Percentiles rank a stretch among this genome's conserved stretches.
Evolutionary conservation across 2,888 invertebrate genomes (phyloP).

Genomic region (Magallana nippona): DNA sequence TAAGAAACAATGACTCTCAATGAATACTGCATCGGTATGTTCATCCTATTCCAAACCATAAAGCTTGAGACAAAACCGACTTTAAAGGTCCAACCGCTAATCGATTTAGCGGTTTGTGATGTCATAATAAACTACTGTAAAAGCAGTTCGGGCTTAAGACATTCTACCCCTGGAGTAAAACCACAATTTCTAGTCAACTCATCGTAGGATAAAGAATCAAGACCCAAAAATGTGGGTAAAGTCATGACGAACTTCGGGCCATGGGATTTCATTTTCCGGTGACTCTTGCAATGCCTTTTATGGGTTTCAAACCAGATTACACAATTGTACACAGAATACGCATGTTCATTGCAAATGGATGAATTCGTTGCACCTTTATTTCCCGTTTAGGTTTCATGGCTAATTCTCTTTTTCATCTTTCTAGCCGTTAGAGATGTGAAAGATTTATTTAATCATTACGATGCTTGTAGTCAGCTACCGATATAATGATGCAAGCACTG

Average conservation of each 20-base stretch:
- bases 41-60: slow-evolving; percentile 2
- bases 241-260: background rate
- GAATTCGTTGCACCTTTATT: no score
- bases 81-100: slow-evolving; percentile 29
- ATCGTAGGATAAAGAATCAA: slow-evolving; percentile 15
- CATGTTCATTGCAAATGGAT: no score
- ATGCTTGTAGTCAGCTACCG: no score
- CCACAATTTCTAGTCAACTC: background rate
- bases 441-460: no score
- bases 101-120: slow-evolving; percentile 27
- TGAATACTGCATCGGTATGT: background rate
- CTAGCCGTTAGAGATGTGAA: no score
- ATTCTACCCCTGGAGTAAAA: background rate
- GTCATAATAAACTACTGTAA: slow-evolving; percentile 1
- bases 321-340: no score
- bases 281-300: background rate
- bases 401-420: no score
- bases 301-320: no score
- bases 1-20: background rate
- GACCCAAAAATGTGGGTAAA: slow-evolving; percentile 30
- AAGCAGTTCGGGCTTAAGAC: background rate
- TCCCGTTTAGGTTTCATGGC: no score
- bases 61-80: slow-evolving; percentile 14
- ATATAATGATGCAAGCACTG: no score
- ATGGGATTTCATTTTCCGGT: slow-evolving; percentile 15